Evolutionary conservation across 2,888 invertebrate species (phyloP).

Genomic region (Prosopocoilus inquinatus): DNA sequence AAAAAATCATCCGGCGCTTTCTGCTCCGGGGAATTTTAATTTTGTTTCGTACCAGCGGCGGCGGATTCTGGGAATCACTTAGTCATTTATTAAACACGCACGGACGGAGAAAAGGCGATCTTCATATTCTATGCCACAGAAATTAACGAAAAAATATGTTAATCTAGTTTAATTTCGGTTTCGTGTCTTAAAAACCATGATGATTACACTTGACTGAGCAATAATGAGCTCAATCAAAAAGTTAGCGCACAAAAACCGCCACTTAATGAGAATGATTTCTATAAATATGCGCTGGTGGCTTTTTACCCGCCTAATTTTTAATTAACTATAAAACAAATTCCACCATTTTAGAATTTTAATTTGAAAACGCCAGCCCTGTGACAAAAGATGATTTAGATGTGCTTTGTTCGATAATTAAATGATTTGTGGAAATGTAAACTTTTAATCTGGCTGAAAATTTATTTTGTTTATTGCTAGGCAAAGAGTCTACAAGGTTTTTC

Average conservation of each 20-base stretch:
- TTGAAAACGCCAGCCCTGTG: no score
- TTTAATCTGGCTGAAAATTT: no score
- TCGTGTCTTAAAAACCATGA: neutral
- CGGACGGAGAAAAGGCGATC: neutral
- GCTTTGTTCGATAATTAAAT: no score
- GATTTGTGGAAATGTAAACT: no score
- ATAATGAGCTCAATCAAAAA: constrained; percentile 9
- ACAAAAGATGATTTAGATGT: no score
- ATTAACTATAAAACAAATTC: neutral
- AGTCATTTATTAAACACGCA: neutral
- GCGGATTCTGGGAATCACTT: no score
- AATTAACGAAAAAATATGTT: neutral
- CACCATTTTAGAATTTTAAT: neutral
- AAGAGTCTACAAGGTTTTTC: no score
- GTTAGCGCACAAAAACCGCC: neutral
- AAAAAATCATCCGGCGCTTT: no score
- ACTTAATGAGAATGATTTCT: constrained; percentile 6
- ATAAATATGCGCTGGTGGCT: neutral
- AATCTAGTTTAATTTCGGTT: neutral
- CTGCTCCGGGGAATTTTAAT: no score
- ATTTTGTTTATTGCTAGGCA: no score
- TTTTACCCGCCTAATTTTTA: neutral
- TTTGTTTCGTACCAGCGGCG: no score
- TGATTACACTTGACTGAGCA: constrained; percentile 5
- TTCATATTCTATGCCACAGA: neutral